phyloP scores from a whole-genome alignment of 1,140 invertebrate species.

The Notospermus geniculatus region DNA sequence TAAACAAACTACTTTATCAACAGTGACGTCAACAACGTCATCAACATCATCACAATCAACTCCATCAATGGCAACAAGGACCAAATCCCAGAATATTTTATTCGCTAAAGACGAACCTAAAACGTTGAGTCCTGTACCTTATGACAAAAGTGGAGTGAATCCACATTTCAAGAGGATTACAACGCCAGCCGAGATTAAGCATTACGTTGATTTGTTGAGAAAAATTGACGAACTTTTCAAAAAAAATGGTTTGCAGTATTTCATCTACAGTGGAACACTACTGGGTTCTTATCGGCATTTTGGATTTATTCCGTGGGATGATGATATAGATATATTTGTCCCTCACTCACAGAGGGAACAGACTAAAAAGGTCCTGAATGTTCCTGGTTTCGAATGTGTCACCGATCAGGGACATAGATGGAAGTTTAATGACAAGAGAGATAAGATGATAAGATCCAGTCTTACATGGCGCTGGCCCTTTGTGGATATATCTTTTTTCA shows the following conservation, averaged over 20 bases:
- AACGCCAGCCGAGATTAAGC: too few species aligned
- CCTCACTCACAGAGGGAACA: slow-evolving; percentile 23
- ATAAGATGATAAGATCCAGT: slow-evolving; percentile 13
- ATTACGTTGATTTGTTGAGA: slow-evolving; percentile 15
- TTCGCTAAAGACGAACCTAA: too few species aligned
- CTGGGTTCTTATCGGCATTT: slow-evolving; percentile 38
- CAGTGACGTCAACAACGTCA: too few species aligned
- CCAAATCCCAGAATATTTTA: too few species aligned
- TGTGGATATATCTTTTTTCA: slow-evolving; percentile 26
- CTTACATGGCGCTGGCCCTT: slow-evolving; percentile 28
- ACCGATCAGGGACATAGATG: slow-evolving; percentile 3
- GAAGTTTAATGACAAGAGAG: slow-evolving; percentile 6
- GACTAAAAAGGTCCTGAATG: slow-evolving; percentile 17
- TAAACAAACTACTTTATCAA: too few species aligned
- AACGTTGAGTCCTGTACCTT: too few species aligned
- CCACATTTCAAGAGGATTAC: too few species aligned
- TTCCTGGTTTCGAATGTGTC: background rate
- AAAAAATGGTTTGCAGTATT: slow-evolving; percentile 29
- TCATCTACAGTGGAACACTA: slow-evolving; percentile 39
- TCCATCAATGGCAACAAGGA: too few species aligned
- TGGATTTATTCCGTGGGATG: slow-evolving; percentile 46
- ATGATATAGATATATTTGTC: slow-evolving; percentile 44
- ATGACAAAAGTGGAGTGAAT: too few species aligned
- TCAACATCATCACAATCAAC: too few species aligned
- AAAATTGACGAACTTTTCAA: slow-evolving; percentile 24